phyloP scores from a whole-genome alignment of 1,140 invertebrate genomes.

The Cydia fagiglandana region DNA sequence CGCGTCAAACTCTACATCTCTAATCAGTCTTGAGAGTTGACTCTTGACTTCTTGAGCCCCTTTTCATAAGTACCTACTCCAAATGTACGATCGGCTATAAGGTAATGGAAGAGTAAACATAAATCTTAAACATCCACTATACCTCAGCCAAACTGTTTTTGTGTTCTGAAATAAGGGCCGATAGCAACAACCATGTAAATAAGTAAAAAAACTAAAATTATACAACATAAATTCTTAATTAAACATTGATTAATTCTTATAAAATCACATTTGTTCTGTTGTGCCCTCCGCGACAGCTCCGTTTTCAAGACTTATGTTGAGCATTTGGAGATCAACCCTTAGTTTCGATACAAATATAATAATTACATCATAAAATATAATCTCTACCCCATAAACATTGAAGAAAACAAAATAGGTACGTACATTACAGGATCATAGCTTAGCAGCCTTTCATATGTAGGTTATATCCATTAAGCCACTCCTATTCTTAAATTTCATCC shows the following conservation, averaged over 20 bases:
- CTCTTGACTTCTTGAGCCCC: not conserved
- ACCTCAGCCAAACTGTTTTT: not conserved
- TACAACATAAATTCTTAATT: constrained; percentile 5
- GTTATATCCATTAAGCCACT: too few relatives aligned
- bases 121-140: not conserved
- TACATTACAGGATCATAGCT: not conserved
- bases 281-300: not conserved
- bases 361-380: not conserved
- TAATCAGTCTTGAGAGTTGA: not conserved
- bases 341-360: not conserved
- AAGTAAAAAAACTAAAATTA: not conserved
- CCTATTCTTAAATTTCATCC: too few relatives aligned
- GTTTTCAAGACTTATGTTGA: constrained; percentile 4
- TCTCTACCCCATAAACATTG: not conserved
- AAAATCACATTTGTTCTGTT: constrained; percentile 8
- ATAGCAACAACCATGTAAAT: not conserved
- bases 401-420: not conserved
- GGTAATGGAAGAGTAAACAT: not conserved
- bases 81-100: not conserved
- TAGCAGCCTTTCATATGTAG: not conserved
- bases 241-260: constrained; percentile 12
- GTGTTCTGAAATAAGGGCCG: not conserved
- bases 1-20: not conserved
- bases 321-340: not conserved
- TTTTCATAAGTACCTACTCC: not conserved